Conservation (phyloP, 2,888 invertebrate genomes). For the Odontocerum albicorne region DNA sequence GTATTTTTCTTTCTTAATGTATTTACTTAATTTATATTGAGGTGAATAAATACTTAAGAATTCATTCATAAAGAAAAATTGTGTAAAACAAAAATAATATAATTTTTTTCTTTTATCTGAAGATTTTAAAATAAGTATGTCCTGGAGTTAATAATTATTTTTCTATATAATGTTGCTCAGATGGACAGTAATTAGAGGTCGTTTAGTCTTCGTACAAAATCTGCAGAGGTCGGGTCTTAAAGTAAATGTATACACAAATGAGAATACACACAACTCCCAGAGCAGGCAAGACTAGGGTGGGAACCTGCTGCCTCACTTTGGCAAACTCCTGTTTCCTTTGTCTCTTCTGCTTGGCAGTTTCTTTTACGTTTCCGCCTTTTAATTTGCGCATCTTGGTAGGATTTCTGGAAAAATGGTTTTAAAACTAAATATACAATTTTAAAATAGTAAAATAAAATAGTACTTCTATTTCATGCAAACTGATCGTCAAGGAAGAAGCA, state of each 20-base stretch:
- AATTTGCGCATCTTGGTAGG: slow-evolving; percentile 68
- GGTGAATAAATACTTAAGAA: too few species aligned
- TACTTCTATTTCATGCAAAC: too few species aligned
- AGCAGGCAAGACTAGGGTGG: slow-evolving; percentile 75
- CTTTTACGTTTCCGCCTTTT: slow-evolving; percentile 79
- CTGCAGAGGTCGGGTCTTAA: slow-evolving; percentile 75
- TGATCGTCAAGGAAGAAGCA: too few species aligned
- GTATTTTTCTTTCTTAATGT: too few species aligned
- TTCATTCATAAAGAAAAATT: too few species aligned
- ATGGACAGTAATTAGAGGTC: too few species aligned
- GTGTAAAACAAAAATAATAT: too few species aligned
- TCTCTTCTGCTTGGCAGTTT: slow-evolving; percentile 80
- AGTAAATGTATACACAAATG: slow-evolving; percentile 75
- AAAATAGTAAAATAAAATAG: too few species aligned
- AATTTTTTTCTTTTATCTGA: too few species aligned
- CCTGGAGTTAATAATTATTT: too few species aligned
- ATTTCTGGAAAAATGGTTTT: slow-evolving; percentile 8
- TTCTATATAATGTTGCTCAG: neutral
- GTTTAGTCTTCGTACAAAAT: slow-evolving; percentile 26
- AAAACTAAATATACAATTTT: neutral
- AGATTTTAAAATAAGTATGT: too few species aligned
- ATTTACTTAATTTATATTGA: too few species aligned
- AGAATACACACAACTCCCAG: slow-evolving; percentile 68
- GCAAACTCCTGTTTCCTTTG: slow-evolving; percentile 84
- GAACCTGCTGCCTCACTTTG: slow-evolving; percentile 76